Conservation (phyloP, 2,113 vertebrate species). For the Rhinoptilus africanus region DNA sequence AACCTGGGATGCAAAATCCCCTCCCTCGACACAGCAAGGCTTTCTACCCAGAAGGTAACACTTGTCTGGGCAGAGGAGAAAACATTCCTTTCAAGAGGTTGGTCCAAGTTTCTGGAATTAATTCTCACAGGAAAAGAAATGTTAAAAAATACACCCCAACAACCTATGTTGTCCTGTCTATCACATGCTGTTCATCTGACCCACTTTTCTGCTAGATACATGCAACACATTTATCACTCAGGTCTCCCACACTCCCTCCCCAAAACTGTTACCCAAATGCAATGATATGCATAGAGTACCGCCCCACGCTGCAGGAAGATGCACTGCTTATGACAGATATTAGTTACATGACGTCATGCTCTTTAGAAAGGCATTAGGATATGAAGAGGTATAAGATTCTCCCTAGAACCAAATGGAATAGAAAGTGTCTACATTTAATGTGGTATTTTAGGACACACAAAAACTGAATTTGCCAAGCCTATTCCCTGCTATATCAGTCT, state of each 20-base stretch:
- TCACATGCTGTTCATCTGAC: neutral
- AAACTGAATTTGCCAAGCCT: neutral
- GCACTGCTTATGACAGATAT: neutral
- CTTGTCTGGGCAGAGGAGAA: neutral
- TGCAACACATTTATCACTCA: neutral
- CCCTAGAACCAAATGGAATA: neutral
- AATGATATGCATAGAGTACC: neutral
- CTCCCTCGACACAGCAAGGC: neutral
- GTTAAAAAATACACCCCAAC: neutral
- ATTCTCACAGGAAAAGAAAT: conserved; percentile 48
- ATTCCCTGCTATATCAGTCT: neutral
- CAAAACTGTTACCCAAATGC: neutral
- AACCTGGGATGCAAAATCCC: conserved; percentile 28
- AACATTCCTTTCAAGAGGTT: conserved; percentile 13
- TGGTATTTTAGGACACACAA: neutral
- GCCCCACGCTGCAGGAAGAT: neutral
- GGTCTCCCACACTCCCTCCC: neutral
- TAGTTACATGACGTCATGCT: neutral
- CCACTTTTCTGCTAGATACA: neutral
- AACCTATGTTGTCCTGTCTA: neutral
- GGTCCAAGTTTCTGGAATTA: conserved; percentile 51
- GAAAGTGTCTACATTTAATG: neutral
- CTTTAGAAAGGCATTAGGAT: neutral
- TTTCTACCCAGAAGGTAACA: conserved; percentile 37
- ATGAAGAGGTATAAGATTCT: neutral